Evolutionary conservation across 2,888 invertebrate species (phyloP), one percentile per base, ranked within the genome.

Genomic region (Thereva unica): DNA sequence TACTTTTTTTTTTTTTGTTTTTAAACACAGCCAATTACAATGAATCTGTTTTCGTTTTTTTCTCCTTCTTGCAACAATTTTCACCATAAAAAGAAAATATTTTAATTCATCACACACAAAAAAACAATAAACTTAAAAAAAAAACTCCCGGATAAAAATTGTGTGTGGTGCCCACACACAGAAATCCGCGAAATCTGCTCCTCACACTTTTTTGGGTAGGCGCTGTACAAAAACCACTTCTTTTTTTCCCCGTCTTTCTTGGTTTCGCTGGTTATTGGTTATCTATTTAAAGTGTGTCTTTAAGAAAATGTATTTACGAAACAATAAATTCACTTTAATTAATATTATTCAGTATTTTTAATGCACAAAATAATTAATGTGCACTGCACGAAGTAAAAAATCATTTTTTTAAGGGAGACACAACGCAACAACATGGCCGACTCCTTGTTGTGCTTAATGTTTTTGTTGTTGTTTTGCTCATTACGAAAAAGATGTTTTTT

Each of bases 351-450:
- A 3, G 10, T 23, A 38, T 23, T 12, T 38, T 35, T 38, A 8
- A n/a, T 10, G 23, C 5, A 7, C 4, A 10, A 55, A 9, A 38
- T 8, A 55, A 41, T n/a, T 12, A 12, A 23, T 23, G 23, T 5
- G 10, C 40, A 45, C 35, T 59, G 59, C 47, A 12, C 38, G 47
- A 47, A 37, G 6, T 9, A 23, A 47, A 23, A 23, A 23, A 2
- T 23, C 23, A 47, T 37, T 59, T 47, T 47, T 59, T 47, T 59
- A 47, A 45, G 45, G 34, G 35, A 10, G 59, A 59, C 45, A 59
- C 37, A 59, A 59, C 59, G 59, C 59, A 59, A 59, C 59, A 59
- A 59, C 40, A 59, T 59, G 59, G 59, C 59, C 59, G 59, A 59
- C 59, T 10, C 49, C 38, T 59, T 57, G 45, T 59, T 59, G 47